A percentile compares a stretch with the other conserved stretches of the same genome.
Conservation (phyloP, 2,113 vertebrate species). For the Mormoops blainvillei region DNA sequence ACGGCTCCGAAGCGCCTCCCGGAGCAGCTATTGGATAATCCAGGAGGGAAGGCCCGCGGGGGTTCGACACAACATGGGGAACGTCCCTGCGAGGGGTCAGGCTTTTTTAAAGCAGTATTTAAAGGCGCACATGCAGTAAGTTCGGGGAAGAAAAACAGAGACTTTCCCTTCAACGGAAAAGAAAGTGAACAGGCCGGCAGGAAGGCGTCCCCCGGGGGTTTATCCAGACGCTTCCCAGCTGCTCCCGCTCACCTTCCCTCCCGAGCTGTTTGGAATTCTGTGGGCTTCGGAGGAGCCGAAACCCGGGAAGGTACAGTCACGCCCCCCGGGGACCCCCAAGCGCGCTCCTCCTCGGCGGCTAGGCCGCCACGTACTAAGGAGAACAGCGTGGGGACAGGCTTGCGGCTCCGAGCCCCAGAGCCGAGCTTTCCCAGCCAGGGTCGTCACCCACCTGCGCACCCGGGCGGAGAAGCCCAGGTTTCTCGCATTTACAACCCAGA, state of each 20-base stretch:
- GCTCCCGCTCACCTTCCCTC: accelerated
- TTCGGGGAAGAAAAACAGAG: neutral
- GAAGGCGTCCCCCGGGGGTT: no score
- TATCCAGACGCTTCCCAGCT: no score
- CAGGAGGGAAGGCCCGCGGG: accelerated
- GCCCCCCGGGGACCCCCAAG: accelerated
- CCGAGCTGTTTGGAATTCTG: neutral
- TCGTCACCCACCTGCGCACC: no score
- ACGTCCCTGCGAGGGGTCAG: accelerated
- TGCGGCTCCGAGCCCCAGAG: neutral
- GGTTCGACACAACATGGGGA: accelerated
- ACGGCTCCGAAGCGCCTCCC: accelerated
- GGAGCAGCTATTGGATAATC: accelerated
- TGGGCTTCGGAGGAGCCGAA: accelerated
- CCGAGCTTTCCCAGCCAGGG: neutral
- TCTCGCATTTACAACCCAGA: accelerated
- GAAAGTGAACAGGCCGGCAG: no score
- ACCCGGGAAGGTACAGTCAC: accelerated
- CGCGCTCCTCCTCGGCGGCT: accelerated
- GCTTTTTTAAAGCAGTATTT: neutral
- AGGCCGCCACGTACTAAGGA: neutral
- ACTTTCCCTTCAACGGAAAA: neutral
- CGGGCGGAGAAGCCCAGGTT: accelerated
- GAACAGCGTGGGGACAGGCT: no score
- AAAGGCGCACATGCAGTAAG: accelerated